Evolutionary conservation across 1,140 invertebrate species (phyloP).

Genomic region (Andrena cerasifolii): DNA sequence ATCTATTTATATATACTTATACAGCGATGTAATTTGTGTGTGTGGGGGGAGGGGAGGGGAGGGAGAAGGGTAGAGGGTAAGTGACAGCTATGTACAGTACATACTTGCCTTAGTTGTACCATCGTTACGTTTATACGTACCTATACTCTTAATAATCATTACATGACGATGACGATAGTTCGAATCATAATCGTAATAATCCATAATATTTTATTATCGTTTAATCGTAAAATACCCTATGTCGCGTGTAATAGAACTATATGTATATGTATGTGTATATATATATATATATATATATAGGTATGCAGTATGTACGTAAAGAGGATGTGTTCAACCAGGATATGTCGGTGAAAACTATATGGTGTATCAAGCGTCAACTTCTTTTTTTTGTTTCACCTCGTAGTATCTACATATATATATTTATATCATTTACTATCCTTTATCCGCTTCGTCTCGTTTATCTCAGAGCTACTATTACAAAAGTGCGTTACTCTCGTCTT

Average conservation of each 20-base stretch:
- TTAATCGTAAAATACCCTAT: conserved; percentile 81
- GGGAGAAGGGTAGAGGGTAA: conserved; percentile 69
- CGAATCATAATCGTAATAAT: conserved; percentile 70
- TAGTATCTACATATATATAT: conserved; percentile 19
- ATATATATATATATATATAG: conserved; percentile 7
- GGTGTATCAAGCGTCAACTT: conserved; percentile 75
- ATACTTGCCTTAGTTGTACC: conserved; percentile 81
- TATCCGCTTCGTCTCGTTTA: conserved; percentile 58
- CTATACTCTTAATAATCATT: conserved; percentile 72
- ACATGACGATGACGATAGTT: conserved; percentile 39
- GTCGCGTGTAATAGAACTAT: conserved; percentile 71
- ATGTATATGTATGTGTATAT: too few species aligned
- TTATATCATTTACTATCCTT: conserved; percentile 50
- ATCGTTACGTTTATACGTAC: conserved; percentile 77
- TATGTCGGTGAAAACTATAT: conserved; percentile 81
- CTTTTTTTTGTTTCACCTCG: conserved; percentile 57
- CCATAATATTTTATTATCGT: conserved; percentile 65
- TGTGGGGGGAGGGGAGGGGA: too few species aligned
- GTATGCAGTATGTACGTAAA: conserved; percentile 79
- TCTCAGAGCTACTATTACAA: conserved; percentile 72
- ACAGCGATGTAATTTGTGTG: conserved; percentile 67
- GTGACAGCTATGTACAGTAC: conserved; percentile 82
- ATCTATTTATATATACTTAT: conserved; percentile 58
- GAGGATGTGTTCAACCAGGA: conserved; percentile 80
- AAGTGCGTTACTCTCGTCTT: conserved; percentile 69